Evolutionary conservation across 2,113 vertebrate species (phyloP).

Genomic region (Leptobrachium ailaonicum): DNA sequence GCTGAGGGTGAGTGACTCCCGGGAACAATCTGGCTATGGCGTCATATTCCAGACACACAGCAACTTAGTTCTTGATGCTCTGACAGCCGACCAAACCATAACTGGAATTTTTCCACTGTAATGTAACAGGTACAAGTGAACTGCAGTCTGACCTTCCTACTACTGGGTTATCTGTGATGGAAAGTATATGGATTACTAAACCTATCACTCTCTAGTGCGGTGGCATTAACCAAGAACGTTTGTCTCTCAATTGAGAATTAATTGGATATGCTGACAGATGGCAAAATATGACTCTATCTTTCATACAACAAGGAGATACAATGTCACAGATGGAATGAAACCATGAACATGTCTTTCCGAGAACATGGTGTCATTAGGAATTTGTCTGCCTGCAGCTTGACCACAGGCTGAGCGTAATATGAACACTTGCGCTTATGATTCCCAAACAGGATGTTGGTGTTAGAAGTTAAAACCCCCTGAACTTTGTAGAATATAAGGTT

Average conservation of each 20-base stretch:
- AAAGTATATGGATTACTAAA: not conserved
- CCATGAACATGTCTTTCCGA: not conserved
- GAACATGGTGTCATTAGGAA: not conserved
- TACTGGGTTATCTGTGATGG: too few relatives aligned
- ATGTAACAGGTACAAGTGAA: not conserved
- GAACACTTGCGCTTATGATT: too few relatives aligned
- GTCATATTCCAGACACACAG: too few relatives aligned
- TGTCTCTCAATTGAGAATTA: too few relatives aligned
- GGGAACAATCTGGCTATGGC: too few relatives aligned
- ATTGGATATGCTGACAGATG: not conserved
- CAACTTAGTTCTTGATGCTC: too few relatives aligned
- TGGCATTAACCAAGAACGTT: not conserved
- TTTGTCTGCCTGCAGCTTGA: not conserved
- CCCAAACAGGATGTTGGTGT: too few relatives aligned
- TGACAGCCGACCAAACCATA: not conserved
- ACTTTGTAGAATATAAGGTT: too few relatives aligned
- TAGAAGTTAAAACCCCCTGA: too few relatives aligned
- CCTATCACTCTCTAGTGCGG: not conserved
- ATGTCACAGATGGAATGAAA: not conserved
- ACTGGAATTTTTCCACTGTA: not conserved
- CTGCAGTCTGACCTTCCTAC: not conserved
- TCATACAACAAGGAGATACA: not conserved
- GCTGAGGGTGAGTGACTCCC: slow-evolving; percentile 59
- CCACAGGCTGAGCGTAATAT: too few relatives aligned
- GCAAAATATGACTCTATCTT: not conserved